Conservation (phyloP, 2,888 invertebrate species). For the Trissoscelio sp. region DNA sequence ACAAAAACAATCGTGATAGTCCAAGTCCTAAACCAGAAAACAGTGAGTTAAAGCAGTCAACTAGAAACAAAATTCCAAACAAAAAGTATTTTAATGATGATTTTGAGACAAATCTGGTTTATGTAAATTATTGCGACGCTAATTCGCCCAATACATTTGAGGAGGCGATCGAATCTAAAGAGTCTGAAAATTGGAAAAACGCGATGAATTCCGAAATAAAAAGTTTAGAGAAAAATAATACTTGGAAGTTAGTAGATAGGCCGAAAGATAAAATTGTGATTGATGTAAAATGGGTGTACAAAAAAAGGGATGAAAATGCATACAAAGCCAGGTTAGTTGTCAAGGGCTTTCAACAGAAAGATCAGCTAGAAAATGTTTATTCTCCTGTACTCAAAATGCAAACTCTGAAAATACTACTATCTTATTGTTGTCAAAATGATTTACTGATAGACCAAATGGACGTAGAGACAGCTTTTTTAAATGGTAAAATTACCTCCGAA, state of each 20-base stretch:
- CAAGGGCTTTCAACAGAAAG: neutral
- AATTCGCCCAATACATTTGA: constrained; percentile 33
- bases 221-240: constrained; percentile 46
- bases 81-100: constrained; percentile 21
- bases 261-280: constrained; percentile 9
- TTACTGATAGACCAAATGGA: constrained; percentile 58
- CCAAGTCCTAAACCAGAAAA: neutral
- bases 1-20: neutral
- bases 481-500: constrained; percentile 55
- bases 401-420: constrained; percentile 21
- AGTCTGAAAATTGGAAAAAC: constrained; percentile 23
- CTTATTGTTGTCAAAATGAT: constrained; percentile 37
- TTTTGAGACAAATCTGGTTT: constrained; percentile 9
- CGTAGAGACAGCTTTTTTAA: constrained; percentile 66
- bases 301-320: neutral
- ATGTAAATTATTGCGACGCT: neutral
- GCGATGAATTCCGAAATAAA: constrained; percentile 47
- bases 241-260: constrained; percentile 26
- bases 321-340: constrained; percentile 10
- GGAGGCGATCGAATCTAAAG: constrained; percentile 34
- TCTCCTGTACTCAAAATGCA: constrained; percentile 14
- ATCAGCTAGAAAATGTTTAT: neutral
- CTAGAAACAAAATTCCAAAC: constrained; percentile 11
- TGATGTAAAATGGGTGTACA: constrained; percentile 18
- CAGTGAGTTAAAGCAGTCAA: neutral